phyloP scores from a whole-genome alignment of 2,888 invertebrate genomes.

The Philaethria dido region DNA sequence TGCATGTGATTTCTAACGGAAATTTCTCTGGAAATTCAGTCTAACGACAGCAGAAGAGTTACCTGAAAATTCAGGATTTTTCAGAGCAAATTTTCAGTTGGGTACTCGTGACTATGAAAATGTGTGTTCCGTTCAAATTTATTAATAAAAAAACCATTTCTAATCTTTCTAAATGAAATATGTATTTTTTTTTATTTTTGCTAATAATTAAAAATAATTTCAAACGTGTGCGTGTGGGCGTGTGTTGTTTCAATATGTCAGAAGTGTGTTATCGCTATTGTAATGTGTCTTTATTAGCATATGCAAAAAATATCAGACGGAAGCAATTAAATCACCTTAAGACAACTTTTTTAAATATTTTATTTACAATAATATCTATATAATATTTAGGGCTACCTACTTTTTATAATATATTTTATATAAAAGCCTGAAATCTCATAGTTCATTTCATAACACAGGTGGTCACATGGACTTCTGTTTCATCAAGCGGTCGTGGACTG shows the following conservation, averaged over 20 bases:
- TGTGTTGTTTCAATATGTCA: no score
- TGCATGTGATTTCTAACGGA: conserved; percentile 1
- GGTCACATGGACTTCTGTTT: conserved; percentile 93
- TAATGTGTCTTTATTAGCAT: no score
- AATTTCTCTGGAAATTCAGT: neutral
- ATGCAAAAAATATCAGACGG: no score
- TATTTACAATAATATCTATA: no score
- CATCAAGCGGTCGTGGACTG: conserved; percentile 94
- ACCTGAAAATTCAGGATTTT: conserved; percentile 2
- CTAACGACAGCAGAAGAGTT: neutral
- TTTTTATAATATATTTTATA: no score
- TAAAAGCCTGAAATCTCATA: neutral
- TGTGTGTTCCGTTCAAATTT: neutral
- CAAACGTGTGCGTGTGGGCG: no score
- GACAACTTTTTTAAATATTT: no score
- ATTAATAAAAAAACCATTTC: neutral
- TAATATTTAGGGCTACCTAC: neutral
- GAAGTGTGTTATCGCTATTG: no score
- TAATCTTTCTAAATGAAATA: no score
- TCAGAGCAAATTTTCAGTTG: neutral
- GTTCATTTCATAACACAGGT: conserved; percentile 78
- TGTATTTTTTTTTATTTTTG: neutral
- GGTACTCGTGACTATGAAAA: neutral
- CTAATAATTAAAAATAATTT: no score
- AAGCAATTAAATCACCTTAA: no score